These are phyloP conservation scores for Brachionus asplanchnoidis DNA, from an alignment of 1,140 invertebrate species.

Conservation along the genomic window DNA sequence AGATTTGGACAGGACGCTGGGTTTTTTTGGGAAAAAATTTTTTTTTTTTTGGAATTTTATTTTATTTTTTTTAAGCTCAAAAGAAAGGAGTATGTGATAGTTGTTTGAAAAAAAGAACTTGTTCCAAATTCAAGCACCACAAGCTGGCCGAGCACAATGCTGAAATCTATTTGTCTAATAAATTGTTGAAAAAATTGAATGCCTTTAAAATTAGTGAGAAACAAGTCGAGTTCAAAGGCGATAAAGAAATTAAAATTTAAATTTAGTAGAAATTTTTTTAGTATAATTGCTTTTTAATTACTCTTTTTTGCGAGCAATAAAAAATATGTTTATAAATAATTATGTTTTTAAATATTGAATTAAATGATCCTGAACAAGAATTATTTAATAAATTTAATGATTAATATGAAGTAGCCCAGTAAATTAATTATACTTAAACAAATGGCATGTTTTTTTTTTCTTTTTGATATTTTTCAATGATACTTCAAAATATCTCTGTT, in stretches of 20 bases:
- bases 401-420: no score
- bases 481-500: no score
- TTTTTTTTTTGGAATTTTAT: background rate
- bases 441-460: no score
- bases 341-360: no score
- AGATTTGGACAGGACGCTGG: background rate
- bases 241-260: background rate
- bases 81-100: background rate
- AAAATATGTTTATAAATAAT: no score
- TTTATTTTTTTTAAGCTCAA: background rate
- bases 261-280: background rate
- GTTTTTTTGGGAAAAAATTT: background rate
- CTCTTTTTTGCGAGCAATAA: no score
- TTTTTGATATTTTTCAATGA: no score
- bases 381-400: no score
- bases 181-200: background rate
- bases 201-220: background rate
- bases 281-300: no score
- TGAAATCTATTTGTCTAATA: background rate
- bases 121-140: constrained; percentile 4
- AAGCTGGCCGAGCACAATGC: constrained; percentile 13
- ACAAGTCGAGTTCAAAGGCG: background rate
- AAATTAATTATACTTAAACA: no score
- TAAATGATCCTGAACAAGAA: no score
- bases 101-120: constrained; percentile 3